phyloP scores from a whole-genome alignment of 2,888 invertebrate genomes.

The Hypomecis atomaria region DNA sequence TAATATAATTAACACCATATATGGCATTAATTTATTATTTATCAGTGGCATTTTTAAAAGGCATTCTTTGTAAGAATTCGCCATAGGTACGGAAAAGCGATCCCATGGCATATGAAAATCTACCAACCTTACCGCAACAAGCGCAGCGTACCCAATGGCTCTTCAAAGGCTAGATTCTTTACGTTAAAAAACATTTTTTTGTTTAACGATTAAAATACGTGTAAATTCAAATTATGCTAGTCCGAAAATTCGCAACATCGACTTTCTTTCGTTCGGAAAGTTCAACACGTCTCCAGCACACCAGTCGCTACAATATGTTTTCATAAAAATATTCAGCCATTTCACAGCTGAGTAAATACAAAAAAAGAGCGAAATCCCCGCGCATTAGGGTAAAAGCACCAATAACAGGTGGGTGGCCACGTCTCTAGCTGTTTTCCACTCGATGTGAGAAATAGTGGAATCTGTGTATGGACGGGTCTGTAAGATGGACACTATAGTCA shows the following conservation, averaged over 20 bases:
- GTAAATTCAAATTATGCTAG: not conserved
- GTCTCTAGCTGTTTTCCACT: conserved; percentile 43
- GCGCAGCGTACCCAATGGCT: no score
- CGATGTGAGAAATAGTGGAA: conserved; percentile 41
- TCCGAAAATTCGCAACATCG: not conserved
- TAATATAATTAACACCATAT: no score
- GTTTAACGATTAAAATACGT: no score
- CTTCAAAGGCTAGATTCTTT: no score
- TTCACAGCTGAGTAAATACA: conserved; percentile 28
- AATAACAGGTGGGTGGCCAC: conserved; percentile 39
- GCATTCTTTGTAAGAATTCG: no score
- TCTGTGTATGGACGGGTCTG: conserved; percentile 32
- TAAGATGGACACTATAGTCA: conserved; percentile 8
- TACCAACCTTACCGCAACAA: no score
- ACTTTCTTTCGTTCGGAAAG: no score
- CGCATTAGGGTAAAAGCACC: conserved; percentile 36
- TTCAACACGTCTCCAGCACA: not conserved
- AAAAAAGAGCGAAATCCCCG: conserved; percentile 26
- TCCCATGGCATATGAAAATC: no score
- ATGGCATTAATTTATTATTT: no score
- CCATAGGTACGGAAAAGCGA: no score
- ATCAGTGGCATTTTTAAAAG: no score
- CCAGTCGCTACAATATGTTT: conserved; percentile 3
- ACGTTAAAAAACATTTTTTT: no score
- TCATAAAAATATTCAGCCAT: conserved; percentile 19